Conservation (phyloP, 1,140 invertebrate genomes). For the Aphelenchoides avenae region DNA sequence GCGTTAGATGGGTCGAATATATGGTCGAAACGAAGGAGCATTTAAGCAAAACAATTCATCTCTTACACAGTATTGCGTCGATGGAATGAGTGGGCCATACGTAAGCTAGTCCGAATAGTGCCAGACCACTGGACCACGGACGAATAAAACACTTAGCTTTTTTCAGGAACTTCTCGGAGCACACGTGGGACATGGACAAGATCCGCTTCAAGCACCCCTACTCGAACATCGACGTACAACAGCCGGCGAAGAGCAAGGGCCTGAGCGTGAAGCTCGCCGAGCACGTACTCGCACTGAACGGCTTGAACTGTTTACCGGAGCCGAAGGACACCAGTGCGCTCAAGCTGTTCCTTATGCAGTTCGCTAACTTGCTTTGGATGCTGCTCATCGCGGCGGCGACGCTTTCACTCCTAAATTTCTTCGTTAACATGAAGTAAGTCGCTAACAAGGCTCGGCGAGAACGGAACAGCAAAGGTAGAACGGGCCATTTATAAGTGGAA, state of each 20-base stretch:
- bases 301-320: constrained; percentile 22
- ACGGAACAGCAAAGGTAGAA: too few species aligned
- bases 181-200: constrained; percentile 27
- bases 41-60: too few species aligned
- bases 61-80: too few species aligned
- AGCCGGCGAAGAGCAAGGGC: constrained; percentile 13
- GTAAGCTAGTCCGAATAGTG: too few species aligned
- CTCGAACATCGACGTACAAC: constrained; percentile 18
- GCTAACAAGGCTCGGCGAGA: too few species aligned
- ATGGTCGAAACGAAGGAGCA: too few species aligned
- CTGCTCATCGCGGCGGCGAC: constrained; percentile 27
- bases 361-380: constrained; percentile 30
- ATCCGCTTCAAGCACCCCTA: constrained; percentile 12
- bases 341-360: constrained; percentile 26
- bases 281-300: constrained; percentile 12
- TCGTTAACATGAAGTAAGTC: constrained; percentile 16
- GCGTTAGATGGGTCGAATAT: too few species aligned
- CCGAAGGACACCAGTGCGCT: constrained; percentile 33
- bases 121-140: too few species aligned
- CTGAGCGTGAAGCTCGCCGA: constrained; percentile 3
- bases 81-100: too few species aligned
- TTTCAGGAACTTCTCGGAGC: constrained; percentile 26
- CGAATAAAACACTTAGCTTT: too few species aligned
- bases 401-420: constrained; percentile 30
- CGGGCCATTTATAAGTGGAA: too few species aligned